Conservation (phyloP, 2,888 invertebrate species). For the Vesta saturnalis region DNA sequence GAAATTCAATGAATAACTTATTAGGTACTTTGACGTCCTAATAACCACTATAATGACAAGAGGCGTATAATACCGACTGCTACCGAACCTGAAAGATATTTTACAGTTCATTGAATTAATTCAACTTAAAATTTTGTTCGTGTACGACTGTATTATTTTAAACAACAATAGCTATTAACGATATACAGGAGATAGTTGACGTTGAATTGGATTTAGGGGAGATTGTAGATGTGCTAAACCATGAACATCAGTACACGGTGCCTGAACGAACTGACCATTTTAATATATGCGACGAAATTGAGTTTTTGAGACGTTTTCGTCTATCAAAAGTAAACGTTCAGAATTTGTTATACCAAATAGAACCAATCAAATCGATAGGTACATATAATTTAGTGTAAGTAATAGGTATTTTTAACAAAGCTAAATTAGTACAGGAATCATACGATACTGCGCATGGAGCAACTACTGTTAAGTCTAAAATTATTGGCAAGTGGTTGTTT, state of each 20-base stretch:
- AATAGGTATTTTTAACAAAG: neutral
- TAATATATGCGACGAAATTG: conserved; percentile 2
- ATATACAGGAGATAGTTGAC: neutral
- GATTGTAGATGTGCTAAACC: neutral
- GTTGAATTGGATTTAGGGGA: no score
- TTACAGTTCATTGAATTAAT: no score
- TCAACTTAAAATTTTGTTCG: no score
- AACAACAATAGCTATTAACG: conserved; percentile 3
- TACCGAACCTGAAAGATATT: no score
- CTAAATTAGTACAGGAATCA: conserved; percentile 16
- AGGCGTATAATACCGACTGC: no score
- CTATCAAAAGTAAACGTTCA: conserved; percentile 7
- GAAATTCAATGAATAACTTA: neutral
- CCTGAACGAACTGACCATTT: neutral
- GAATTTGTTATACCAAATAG: no score
- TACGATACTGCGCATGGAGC: conserved; percentile 11
- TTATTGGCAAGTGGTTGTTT: conserved; percentile 18
- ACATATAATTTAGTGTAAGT: no score
- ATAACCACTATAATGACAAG: no score
- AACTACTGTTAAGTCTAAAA: conserved; percentile 15
- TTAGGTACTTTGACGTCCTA: neutral
- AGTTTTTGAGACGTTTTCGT: conserved; percentile 2
- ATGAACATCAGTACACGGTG: conserved; percentile 6
- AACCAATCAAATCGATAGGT: no score
- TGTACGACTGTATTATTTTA: neutral